Conservation (phyloP, 1,140 invertebrate genomes). For the Aphelinus atriplicis region DNA sequence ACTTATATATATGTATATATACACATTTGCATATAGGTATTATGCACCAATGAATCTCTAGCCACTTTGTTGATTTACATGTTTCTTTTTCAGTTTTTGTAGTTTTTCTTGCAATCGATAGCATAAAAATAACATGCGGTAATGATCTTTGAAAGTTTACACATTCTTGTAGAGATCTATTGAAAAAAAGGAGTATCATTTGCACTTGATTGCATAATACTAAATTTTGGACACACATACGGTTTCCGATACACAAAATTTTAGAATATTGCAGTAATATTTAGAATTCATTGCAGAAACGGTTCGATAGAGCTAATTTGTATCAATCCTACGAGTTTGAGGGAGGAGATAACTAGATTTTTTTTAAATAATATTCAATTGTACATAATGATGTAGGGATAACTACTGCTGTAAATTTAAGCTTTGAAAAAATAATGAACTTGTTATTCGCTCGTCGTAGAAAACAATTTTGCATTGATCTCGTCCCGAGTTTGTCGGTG, state of each 20-base stretch:
- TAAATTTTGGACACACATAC: constrained; percentile 8
- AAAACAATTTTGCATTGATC: constrained; percentile 33
- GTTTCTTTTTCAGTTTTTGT: constrained; percentile 3
- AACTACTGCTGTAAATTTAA: constrained; percentile 41
- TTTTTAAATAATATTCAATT: constrained; percentile 48
- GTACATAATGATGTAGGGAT: constrained; percentile 49
- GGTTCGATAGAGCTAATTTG: constrained; percentile 41
- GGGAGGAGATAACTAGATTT: constrained; percentile 42
- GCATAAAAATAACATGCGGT: constrained; percentile 15
- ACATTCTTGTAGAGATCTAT: constrained; percentile 7
- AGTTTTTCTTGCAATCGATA: constrained; percentile 4
- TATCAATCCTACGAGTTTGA: constrained; percentile 32
- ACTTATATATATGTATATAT: constrained; percentile 16
- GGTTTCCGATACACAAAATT: constrained; percentile 1
- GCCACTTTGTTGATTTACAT: constrained; percentile 18
- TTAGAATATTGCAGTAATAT: constrained; percentile 27
- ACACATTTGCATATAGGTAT: constrained; percentile 23
- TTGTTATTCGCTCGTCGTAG: constrained; percentile 31
- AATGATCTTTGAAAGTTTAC: constrained; percentile 22
- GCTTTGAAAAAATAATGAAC: constrained; percentile 33
- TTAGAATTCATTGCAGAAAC: constrained; percentile 36
- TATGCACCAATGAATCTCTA: constrained; percentile 34
- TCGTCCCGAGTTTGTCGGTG: constrained; percentile 17
- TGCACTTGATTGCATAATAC: constrained; percentile 32
- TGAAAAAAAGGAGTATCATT: constrained; percentile 19